Evolutionary conservation across 2,888 invertebrate genomes (phyloP).

Genomic region (Leptodirus hochenwartii): DNA sequence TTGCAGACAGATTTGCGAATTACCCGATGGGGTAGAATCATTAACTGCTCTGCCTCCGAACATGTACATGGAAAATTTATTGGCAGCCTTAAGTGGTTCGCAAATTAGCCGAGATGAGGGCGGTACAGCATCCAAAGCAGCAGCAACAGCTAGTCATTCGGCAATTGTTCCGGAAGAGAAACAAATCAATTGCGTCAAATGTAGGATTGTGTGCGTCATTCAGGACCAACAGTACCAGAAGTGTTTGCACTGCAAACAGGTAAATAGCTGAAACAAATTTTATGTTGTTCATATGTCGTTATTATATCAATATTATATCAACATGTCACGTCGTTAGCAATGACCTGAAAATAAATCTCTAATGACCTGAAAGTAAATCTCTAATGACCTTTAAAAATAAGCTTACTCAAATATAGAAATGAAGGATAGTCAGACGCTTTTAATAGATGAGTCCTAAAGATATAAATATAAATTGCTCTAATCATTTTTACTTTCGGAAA

Average conservation of each 20-base stretch:
- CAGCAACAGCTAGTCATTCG: no score
- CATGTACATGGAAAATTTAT: constrained; percentile 43
- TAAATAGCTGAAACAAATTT: constrained; percentile 16
- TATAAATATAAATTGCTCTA: no score
- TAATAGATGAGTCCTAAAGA: no score
- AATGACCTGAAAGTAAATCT: no score
- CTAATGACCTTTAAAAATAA: no score
- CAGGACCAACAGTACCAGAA: constrained; percentile 28
- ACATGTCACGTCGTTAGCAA: not conserved
- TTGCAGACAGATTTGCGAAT: constrained; percentile 1
- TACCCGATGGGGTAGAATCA: no score
- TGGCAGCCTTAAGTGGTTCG: constrained; percentile 22
- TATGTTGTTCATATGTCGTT: constrained; percentile 2
- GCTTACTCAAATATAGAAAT: no score
- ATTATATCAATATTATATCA: not conserved
- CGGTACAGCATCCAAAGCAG: no score
- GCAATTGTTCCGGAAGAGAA: constrained; percentile 26
- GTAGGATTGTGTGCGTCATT: constrained; percentile 20
- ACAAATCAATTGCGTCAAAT: constrained; percentile 22
- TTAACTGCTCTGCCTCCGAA: constrained; percentile 44
- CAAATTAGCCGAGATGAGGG: no score
- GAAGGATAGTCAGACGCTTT: no score
- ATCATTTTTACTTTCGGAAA: no score
- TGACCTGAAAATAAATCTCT: no score
- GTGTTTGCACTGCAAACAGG: constrained; percentile 45